Conservation (phyloP, 2,113 vertebrate genomes). For the Dendropsophus ebraccatus region DNA sequence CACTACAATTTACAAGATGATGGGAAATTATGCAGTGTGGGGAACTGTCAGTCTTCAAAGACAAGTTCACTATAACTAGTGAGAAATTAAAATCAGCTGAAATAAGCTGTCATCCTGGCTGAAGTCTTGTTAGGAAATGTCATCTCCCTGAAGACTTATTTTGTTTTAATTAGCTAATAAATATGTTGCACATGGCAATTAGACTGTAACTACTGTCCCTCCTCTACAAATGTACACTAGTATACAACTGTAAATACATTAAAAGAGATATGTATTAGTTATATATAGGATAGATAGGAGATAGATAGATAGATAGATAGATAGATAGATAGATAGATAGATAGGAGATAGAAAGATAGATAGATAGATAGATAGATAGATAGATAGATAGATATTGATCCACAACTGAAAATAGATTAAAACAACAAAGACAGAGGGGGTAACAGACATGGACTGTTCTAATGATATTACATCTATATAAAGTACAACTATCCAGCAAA, state of each 20-base stretch:
- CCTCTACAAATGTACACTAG: background rate
- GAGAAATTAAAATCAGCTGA: constrained; percentile 21
- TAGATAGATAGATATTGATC: too few relatives aligned
- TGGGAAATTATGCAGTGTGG: background rate
- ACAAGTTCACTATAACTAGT: constrained; percentile 7
- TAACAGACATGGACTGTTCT: too few relatives aligned
- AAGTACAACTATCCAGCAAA: too few relatives aligned
- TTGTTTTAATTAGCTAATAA: constrained; percentile 29
- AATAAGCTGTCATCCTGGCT: constrained; percentile 2
- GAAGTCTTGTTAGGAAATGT: constrained; percentile 1
- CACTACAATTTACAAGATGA: background rate
- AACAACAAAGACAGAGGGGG: too few relatives aligned
- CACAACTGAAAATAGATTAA: too few relatives aligned
- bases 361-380: too few relatives aligned
- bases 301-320: too few relatives aligned
- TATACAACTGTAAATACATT: background rate
- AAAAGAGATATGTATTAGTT: background rate
- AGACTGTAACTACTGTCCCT: background rate
- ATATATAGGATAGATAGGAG: background rate
- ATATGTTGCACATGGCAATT: background rate
- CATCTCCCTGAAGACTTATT: constrained; percentile 3
- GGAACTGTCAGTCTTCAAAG: constrained; percentile 7
- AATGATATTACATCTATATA: too few relatives aligned
- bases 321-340: too few relatives aligned
- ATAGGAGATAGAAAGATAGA: too few relatives aligned